Conservation (phyloP, 2,113 vertebrate species). For the Pipa parva region DNA sequence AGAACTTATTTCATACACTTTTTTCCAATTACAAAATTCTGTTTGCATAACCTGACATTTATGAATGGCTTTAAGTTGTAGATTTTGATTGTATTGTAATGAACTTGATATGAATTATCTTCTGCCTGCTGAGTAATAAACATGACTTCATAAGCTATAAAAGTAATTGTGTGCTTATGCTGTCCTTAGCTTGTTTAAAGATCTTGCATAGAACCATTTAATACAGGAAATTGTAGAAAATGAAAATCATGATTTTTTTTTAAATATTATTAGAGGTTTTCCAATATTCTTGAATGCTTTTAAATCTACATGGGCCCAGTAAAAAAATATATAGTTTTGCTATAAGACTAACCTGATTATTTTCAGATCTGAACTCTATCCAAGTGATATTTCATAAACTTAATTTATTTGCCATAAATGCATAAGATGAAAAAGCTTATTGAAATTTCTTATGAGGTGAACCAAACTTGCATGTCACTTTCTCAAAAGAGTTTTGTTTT, state of each 20-base stretch:
- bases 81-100: too few species aligned
- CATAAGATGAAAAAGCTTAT: constrained; percentile 10
- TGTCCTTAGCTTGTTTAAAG: constrained; percentile 53
- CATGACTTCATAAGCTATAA: too few species aligned
- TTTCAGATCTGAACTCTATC: constrained; percentile 24
- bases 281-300: constrained; percentile 66
- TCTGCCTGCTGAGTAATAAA: too few species aligned
- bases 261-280: constrained; percentile 48
- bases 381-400: constrained; percentile 21
- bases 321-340: constrained; percentile 1
- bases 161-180: background rate
- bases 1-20: too few species aligned
- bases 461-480: constrained; percentile 20
- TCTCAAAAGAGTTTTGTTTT: background rate
- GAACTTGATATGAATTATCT: too few species aligned
- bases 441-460: constrained; percentile 20
- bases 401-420: constrained; percentile 20
- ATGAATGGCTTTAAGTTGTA: too few species aligned
- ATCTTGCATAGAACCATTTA: constrained; percentile 61
- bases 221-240: constrained; percentile 75
- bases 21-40: too few species aligned
- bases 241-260: constrained; percentile 70
- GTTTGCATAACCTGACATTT: too few species aligned
- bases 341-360: constrained; percentile 25
- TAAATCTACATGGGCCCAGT: constrained; percentile 58